Percentiles rank a stretch among this genome's conserved stretches.
These are phyloP conservation scores for Agrilus biguttatus DNA, from an alignment of 2,888 invertebrate genomes.

Conservation along the genomic window DNA sequence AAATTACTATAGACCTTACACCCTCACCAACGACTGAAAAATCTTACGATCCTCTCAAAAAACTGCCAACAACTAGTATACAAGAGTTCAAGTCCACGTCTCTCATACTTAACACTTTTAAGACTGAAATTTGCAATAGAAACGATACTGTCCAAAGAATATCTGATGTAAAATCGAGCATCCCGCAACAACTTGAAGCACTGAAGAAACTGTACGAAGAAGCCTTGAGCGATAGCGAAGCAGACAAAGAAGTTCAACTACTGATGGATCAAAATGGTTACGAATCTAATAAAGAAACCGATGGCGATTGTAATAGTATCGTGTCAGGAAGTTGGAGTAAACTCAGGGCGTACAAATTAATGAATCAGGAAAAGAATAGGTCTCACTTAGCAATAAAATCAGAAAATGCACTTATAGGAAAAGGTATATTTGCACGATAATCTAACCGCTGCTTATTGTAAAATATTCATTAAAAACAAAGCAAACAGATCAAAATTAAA, in stretches of 20 bases:
- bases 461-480: neutral
- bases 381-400: conserved; percentile 7
- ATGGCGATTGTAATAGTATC: conserved; percentile 27
- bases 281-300: conserved; percentile 12
- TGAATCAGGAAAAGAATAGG: conserved; percentile 16
- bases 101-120: conserved; percentile 29
- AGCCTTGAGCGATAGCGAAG: conserved; percentile 36
- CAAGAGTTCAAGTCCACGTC: conserved; percentile 32
- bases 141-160: conserved; percentile 5
- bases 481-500: too few species aligned
- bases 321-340: conserved; percentile 43
- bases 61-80: conserved; percentile 18
- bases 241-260: conserved; percentile 46
- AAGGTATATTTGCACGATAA: conserved; percentile 20
- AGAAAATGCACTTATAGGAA: conserved; percentile 23
- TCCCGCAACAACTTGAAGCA: conserved; percentile 27
- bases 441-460: neutral
- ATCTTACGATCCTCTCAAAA: conserved; percentile 8
- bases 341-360: conserved; percentile 34
- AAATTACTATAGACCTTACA: conserved; percentile 32
- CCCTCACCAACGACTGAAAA: conserved; percentile 19
- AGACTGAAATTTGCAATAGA: conserved; percentile 13
- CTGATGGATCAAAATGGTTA: conserved; percentile 31
- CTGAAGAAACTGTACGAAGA: conserved; percentile 30
- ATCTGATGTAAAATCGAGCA: conserved; percentile 10